These are phyloP conservation scores for Harpalus rubripes DNA, from an alignment of 2,888 invertebrate species.

Conservation along the genomic window DNA sequence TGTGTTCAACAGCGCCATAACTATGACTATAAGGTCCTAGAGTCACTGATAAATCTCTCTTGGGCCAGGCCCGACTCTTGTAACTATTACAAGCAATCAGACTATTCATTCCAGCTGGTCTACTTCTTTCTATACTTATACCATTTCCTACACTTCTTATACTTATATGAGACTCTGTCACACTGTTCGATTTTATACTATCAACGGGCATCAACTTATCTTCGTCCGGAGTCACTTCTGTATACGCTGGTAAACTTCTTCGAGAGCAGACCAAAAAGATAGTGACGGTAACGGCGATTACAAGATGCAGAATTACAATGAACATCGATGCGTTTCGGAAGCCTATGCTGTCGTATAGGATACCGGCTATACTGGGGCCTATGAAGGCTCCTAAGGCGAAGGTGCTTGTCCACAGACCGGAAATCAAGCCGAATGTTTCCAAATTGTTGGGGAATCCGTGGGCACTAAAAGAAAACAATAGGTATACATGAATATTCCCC, in stretches of 20 bases:
- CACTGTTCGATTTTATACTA: conserved; percentile 73
- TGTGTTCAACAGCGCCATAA: conserved; percentile 78
- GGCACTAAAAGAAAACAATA: conserved; percentile 77
- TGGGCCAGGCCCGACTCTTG: conserved; percentile 82
- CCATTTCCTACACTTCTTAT: conserved; percentile 77
- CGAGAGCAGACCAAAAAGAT: conserved; percentile 77
- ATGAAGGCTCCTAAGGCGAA: conserved; percentile 93
- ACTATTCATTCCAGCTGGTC: conserved; percentile 87
- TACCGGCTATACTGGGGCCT: conserved; percentile 88
- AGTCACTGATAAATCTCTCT: conserved; percentile 72
- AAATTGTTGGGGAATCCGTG: conserved; percentile 90
- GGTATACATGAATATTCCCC: too few relatives aligned
- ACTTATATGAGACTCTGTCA: conserved; percentile 70
- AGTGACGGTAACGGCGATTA: conserved; percentile 78
- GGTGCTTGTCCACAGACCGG: conserved; percentile 94
- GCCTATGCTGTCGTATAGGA: conserved; percentile 86
- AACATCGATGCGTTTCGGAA: conserved; percentile 86
- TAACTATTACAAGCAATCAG: conserved; percentile 88
- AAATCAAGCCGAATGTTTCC: conserved; percentile 93
- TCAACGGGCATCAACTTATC: conserved; percentile 79
- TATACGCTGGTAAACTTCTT: conserved; percentile 72
- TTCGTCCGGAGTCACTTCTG: conserved; percentile 77
- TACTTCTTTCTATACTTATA: conserved; percentile 83
- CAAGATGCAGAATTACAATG: conserved; percentile 82
- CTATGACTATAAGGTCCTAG: conserved; percentile 79